Conservation (phyloP, 2,797 vertebrate species). For the Protonibea diacanthus region DNA sequence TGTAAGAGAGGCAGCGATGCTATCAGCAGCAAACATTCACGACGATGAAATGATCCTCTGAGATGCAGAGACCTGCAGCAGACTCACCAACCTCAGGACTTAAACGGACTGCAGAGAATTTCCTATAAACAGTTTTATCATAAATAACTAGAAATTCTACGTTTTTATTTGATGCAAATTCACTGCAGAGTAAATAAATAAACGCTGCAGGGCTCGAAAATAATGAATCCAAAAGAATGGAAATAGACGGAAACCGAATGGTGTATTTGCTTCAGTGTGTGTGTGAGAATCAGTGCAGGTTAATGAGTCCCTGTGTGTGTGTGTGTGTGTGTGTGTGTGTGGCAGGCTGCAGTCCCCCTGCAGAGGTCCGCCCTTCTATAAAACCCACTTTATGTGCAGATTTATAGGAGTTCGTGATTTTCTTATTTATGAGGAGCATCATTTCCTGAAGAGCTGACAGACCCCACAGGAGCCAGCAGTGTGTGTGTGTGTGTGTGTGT, state of each 20-base stretch:
- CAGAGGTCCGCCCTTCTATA: constrained; percentile 13
- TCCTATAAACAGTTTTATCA: neutral
- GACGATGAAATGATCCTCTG: neutral
- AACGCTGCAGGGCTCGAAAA: constrained; percentile 25
- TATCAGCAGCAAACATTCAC: neutral
- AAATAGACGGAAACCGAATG: constrained; percentile 2
- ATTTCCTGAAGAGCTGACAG: constrained; percentile 25
- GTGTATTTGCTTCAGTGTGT: neutral
- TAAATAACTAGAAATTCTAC: constrained; percentile 43
- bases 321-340: neutral
- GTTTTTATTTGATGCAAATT: constrained; percentile 38
- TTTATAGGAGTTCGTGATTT: constrained; percentile 52
- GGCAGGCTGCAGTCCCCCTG: neutral
- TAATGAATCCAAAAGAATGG: constrained; percentile 42
- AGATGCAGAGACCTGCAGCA: constrained; percentile 13
- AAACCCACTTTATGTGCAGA: constrained; percentile 58
- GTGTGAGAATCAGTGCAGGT: neutral
- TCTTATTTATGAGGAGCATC: constrained; percentile 54
- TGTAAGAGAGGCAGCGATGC: neutral
- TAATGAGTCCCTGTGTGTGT: neutral
- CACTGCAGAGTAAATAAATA: constrained; percentile 29
- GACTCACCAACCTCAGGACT: constrained; percentile 24
- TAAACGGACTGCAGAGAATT: neutral
- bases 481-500: constrained; percentile 8
- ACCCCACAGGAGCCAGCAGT: neutral